Conservation (phyloP, 2,113 vertebrate genomes). For the Agapornis roseicollis region DNA sequence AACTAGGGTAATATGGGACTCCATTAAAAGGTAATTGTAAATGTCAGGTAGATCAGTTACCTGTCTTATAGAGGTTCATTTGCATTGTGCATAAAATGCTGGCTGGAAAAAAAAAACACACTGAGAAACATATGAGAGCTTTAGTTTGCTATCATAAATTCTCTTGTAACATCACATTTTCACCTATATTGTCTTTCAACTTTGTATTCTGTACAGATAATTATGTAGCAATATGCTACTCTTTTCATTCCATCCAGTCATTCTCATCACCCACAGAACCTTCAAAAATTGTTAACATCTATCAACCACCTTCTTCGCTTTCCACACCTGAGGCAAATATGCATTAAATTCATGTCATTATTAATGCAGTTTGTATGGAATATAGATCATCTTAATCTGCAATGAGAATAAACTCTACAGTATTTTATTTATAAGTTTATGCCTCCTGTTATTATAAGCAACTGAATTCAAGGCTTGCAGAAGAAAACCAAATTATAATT, state of each 20-base stretch:
- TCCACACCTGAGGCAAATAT: background rate
- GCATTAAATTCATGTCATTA: background rate
- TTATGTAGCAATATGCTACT: background rate
- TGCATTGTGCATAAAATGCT: background rate
- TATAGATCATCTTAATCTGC: background rate
- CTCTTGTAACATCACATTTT: background rate
- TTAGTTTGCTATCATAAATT: background rate
- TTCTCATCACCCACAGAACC: background rate
- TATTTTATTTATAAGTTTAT: background rate
- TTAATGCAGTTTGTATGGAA: background rate
- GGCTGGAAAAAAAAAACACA: background rate
- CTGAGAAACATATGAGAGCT: background rate
- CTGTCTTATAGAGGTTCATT: background rate
- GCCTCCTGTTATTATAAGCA: background rate
- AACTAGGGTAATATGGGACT: background rate
- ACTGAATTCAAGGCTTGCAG: background rate
- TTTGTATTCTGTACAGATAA: background rate
- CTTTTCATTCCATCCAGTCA: background rate
- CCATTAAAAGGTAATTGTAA: background rate
- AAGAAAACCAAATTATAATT: background rate
- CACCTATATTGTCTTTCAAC: background rate
- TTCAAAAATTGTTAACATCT: slow-evolving; percentile 3
- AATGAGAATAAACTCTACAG: background rate
- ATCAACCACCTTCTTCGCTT: background rate
- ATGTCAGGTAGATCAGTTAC: background rate